These are phyloP conservation scores for Torymus aiolomorphi DNA, from an alignment of 2,888 invertebrate genomes.

Conservation along the genomic window DNA sequence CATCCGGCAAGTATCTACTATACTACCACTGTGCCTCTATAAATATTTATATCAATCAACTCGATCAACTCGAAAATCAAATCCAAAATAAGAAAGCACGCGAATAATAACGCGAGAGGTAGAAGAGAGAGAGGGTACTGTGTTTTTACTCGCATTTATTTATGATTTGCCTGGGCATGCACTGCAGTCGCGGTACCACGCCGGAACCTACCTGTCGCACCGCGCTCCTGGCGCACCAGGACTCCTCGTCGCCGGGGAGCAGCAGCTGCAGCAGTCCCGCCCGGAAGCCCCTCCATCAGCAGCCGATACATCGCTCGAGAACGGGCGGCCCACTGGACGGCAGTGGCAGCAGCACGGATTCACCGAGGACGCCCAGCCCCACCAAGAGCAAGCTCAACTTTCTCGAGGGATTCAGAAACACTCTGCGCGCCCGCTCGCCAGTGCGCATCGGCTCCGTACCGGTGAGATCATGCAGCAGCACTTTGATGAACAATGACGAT, in stretches of 20 bases:
- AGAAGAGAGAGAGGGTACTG: conserved; percentile 63
- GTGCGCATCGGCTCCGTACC: conserved; percentile 72
- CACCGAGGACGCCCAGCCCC: conserved; percentile 73
- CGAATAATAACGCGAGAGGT: conserved; percentile 2
- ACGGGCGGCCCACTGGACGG: conserved; percentile 64
- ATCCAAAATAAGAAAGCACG: background rate
- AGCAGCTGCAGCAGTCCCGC: conserved; percentile 42
- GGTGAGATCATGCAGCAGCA: conserved; percentile 66
- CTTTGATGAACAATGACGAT: background rate
- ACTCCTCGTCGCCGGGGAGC: conserved; percentile 37
- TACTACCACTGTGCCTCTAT: too few relatives aligned
- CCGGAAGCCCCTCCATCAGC: conserved; percentile 58
- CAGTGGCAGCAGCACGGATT: conserved; percentile 50
- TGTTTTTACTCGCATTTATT: conserved; percentile 68
- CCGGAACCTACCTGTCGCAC: conserved; percentile 64
- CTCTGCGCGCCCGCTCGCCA: conserved; percentile 76
- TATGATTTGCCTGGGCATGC: conserved; percentile 71
- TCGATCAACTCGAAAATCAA: background rate
- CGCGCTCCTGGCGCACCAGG: conserved; percentile 61
- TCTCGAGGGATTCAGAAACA: conserved; percentile 81
- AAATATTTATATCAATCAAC: too few relatives aligned
- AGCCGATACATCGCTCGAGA: conserved; percentile 67
- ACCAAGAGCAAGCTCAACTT: conserved; percentile 77
- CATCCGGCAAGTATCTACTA: background rate
- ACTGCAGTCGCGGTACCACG: conserved; percentile 70